A percentile compares a stretch with the other conserved stretches of the same genome.
Conservation (phyloP, 2,888 invertebrate species). For the Thecocarcelia acutangulata region DNA sequence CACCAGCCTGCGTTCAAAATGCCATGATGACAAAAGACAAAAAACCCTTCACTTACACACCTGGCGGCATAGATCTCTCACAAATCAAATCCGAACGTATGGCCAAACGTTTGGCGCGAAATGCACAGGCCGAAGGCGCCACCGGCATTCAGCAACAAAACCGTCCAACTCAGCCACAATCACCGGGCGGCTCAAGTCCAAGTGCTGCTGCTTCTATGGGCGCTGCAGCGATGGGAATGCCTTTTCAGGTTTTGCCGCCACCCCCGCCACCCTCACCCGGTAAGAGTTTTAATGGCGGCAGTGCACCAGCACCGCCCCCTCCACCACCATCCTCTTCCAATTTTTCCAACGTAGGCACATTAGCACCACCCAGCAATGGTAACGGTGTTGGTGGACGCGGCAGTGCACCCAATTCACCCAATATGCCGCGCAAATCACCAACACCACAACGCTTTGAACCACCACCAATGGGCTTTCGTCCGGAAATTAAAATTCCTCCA, state of each 20-base stretch:
- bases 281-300: slow-evolving; percentile 81
- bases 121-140: slow-evolving; percentile 87
- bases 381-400: slow-evolving; percentile 70
- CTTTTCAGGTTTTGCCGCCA: slow-evolving; percentile 85
- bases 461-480: slow-evolving; percentile 84
- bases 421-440: slow-evolving; percentile 76
- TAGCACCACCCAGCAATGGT: slow-evolving; percentile 80
- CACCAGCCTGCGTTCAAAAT: slow-evolving; percentile 94
- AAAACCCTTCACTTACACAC: slow-evolving; percentile 98
- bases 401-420: slow-evolving; percentile 81
- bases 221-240: slow-evolving; percentile 85
- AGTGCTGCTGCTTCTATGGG: slow-evolving; percentile 82
- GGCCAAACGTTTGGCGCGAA: slow-evolving; percentile 88
- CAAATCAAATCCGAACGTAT: slow-evolving; percentile 95
- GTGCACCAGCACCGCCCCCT: slow-evolving; percentile 82
- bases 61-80: slow-evolving; percentile 94
- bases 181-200: slow-evolving; percentile 73
- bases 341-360: slow-evolving; percentile 69
- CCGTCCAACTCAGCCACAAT: slow-evolving; percentile 80
- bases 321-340: slow-evolving; percentile 79
- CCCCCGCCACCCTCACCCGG: slow-evolving; percentile 81
- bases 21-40: slow-evolving; percentile 98
- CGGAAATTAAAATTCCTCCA: slow-evolving; percentile 88
- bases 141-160: slow-evolving; percentile 83
- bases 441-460: slow-evolving; percentile 82